A percentile compares a stretch with the other conserved stretches of the same genome.
Conservation (phyloP, 2,113 vertebrate genomes). For the Bufo bufo region DNA sequence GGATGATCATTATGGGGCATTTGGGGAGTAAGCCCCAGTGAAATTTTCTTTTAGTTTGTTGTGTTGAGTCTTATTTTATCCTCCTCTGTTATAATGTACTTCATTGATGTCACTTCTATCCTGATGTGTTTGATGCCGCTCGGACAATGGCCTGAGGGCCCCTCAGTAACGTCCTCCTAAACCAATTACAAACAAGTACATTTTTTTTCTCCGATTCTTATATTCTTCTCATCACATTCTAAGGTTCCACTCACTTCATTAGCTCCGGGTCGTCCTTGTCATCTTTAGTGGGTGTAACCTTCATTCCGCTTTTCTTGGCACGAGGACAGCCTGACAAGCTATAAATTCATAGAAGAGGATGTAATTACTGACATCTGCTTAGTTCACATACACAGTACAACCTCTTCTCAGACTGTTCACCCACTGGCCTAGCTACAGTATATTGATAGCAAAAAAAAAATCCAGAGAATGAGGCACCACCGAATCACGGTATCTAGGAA, state of each 20-base stretch:
- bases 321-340: slow-evolving; percentile 99
- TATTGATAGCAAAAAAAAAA: not conserved
- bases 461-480: not conserved
- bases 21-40: not conserved
- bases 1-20: not conserved
- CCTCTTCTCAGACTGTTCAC: slow-evolving; percentile 22
- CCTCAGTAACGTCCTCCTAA: not conserved
- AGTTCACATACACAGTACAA: not conserved
- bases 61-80: not conserved
- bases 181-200: not conserved
- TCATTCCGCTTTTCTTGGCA: slow-evolving; percentile 99
- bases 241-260: slow-evolving; percentile 88
- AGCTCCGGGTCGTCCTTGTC: slow-evolving; percentile 98
- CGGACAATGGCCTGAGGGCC: not conserved
- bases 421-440: not conserved
- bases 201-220: not conserved
- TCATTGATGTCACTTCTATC: not conserved
- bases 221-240: slow-evolving; percentile 3
- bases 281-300: slow-evolving; percentile 93
- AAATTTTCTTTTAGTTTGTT: not conserved
- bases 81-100: not conserved
- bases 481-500: slow-evolving; percentile 5
- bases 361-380: slow-evolving; percentile 34
- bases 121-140: not conserved
- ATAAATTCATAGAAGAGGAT: slow-evolving; percentile 65